Evolutionary conservation across 2,888 invertebrate genomes (phyloP), one percentile per base, ranked within the genome.

Genomic region (Papilio demoleus): DNA sequence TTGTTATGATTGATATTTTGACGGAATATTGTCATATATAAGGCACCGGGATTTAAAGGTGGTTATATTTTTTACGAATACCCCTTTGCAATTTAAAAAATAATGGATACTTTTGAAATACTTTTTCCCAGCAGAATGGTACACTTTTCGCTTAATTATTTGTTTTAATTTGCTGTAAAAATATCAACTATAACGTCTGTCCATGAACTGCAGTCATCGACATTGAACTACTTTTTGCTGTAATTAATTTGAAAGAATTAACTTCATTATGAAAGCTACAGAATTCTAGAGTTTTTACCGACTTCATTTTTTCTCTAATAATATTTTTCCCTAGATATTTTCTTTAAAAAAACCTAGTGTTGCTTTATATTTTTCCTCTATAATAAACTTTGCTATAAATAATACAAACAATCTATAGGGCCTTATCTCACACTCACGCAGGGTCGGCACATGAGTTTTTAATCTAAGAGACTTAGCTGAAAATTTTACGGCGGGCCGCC

Each of bases 151-250:
- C 3, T 45, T 45, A 45, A 45, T 45, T 22, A 11, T 19, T 22
- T 5, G 11, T 45, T 22, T 22, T 6, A 19, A 45, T 19, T 45
- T 9, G 9, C 22, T 47, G 2, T 47, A 22, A 47, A 42, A 12
- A 47, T 53, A 0, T 27, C 50, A n/a, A 2, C 9, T 24, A 50
- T 27, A 53, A 53, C n/a, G 27, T 31, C 27, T 53, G 27, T n/a
- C 53, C 53, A 27, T 53, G 53, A 53, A 53, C 31, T 53, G 27
- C n/a, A 53, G 27, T n/a, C 50, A 14, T 50, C n/a, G 27, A 53
- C 27, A 53, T 53, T 53, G 27, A 53, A 53, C 53, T 53, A 53
- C 8, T 53, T 53, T 53, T 50, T 53, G 53, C n/a, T 53, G 0
- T 31, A 53, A n/a, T 53, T 53, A 31, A 53, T 53, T 31, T 53